Conservation (phyloP, 2,797 vertebrate species). For the Stomatorhinus walkeri region DNA sequence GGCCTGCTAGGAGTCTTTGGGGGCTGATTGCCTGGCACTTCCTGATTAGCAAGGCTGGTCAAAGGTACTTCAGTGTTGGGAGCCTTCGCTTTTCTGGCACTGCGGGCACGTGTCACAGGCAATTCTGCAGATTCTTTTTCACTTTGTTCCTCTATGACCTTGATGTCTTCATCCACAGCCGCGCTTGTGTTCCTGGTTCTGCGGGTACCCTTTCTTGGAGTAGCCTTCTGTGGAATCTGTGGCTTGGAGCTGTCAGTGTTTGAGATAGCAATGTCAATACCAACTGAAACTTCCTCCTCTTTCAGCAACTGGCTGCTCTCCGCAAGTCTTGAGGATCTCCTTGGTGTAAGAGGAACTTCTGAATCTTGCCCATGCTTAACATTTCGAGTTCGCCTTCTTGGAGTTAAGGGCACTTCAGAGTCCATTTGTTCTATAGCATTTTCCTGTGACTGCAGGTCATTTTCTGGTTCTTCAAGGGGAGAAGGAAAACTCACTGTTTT, state of each 20-base stretch:
- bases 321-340: slow-evolving; percentile 53
- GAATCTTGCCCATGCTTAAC: slow-evolving; percentile 41
- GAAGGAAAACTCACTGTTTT: slow-evolving; percentile 45
- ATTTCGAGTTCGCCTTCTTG: slow-evolving; percentile 56
- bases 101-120: slow-evolving; percentile 33
- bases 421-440: slow-evolving; percentile 22
- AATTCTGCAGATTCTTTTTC: slow-evolving; percentile 24
- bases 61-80: slow-evolving; percentile 8
- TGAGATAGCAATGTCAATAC: slow-evolving; percentile 24
- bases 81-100: slow-evolving; percentile 32
- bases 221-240: slow-evolving; percentile 35
- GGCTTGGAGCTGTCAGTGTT: slow-evolving; percentile 41
- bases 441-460: slow-evolving; percentile 28
- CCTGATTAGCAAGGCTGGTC: neutral
- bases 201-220: slow-evolving; percentile 37
- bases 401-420: slow-evolving; percentile 38
- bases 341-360: slow-evolving; percentile 48
- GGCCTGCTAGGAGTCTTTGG: slow-evolving; percentile 15
- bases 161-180: slow-evolving; percentile 26
- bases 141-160: slow-evolving; percentile 19
- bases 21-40: neutral
- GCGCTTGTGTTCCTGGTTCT: slow-evolving; percentile 25
- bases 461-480: slow-evolving; percentile 33
- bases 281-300: slow-evolving; percentile 27
- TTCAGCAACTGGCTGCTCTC: slow-evolving; percentile 31